Percentiles rank a stretch among this genome's conserved stretches.
Conservation (phyloP, 2,113 vertebrate genomes). For the Ceuthmochares aereus region DNA sequence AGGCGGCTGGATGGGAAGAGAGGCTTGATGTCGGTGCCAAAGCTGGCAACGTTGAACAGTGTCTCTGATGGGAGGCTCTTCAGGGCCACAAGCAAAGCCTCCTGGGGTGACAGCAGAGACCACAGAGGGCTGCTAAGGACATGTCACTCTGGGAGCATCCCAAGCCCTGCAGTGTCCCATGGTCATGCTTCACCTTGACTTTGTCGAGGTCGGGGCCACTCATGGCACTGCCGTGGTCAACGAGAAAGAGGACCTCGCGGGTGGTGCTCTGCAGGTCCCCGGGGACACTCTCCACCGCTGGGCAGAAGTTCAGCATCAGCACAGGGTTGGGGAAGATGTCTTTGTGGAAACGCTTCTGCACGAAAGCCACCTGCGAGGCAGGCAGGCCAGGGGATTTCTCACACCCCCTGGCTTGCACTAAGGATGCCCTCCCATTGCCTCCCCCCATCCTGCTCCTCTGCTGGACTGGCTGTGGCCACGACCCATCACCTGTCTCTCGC, state of each 20-base stretch:
- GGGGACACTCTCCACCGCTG: constrained; percentile 74
- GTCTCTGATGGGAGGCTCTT: constrained; percentile 91
- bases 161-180: rapidly evolving
- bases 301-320: constrained; percentile 96
- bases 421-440: not conserved
- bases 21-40: constrained; percentile 79
- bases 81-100: constrained; percentile 88
- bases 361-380: constrained; percentile 86
- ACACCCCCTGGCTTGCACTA: rapidly evolving
- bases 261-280: constrained; percentile 84
- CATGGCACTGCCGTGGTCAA: constrained; percentile 80
- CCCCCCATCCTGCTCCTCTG: not conserved
- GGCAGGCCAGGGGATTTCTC: not conserved
- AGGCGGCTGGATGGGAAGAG: constrained; percentile 88
- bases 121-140: not conserved
- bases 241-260: constrained; percentile 89
- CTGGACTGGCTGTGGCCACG: rapidly evolving
- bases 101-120: constrained; percentile 73
- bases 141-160: not conserved
- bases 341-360: constrained; percentile 94
- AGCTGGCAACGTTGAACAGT: constrained; percentile 85
- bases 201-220: constrained; percentile 75
- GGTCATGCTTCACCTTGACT: constrained; percentile 75
- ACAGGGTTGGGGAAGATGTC: constrained; percentile 92
- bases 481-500: constrained; percentile 85